Percentiles rank a stretch among this genome's conserved stretches.
These are phyloP conservation scores for Furcifer pardalis DNA, from an alignment of 2,797 vertebrate genomes.

Conservation along the genomic window DNA sequence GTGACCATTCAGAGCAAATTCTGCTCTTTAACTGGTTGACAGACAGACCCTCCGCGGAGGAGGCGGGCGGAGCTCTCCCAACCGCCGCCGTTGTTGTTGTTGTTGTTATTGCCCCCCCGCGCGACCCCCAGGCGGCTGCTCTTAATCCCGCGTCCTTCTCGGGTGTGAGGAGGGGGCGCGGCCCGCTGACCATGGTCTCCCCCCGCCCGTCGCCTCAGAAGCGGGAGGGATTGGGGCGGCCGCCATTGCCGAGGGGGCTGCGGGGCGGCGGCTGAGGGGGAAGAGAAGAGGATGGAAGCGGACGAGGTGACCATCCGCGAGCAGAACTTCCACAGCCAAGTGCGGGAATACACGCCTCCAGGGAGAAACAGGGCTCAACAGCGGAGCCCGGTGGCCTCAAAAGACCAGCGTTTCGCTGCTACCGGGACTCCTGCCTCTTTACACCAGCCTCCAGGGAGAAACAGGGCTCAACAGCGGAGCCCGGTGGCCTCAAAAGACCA, in stretches of 20 bases:
- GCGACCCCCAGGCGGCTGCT: too few species aligned
- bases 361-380: too few species aligned
- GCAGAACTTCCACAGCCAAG: slow-evolving; percentile 99
- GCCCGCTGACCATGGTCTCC: slow-evolving; percentile 56
- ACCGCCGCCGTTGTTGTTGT: neutral
- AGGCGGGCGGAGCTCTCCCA: neutral
- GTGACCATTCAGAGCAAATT: too few species aligned
- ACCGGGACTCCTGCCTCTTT: too few species aligned
- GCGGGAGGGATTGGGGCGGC: slow-evolving; percentile 53
- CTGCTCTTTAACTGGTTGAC: neutral
- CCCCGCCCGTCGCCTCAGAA: slow-evolving; percentile 23
- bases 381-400: too few species aligned
- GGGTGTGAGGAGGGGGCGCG: neutral
- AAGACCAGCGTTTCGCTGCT: too few species aligned
- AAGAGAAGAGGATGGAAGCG: slow-evolving; percentile 94
- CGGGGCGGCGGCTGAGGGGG: slow-evolving; percentile 75
- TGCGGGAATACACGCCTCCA: slow-evolving; percentile 95
- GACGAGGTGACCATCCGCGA: slow-evolving; percentile 97
- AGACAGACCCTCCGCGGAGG: too few species aligned
- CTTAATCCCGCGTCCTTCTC: too few species aligned
- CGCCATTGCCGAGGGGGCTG: slow-evolving; percentile 72
- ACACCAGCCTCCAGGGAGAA: too few species aligned
- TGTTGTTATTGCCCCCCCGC: accelerated
- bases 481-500: too few species aligned
- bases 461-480: too few species aligned